These are phyloP conservation scores for Triplophysa rosa DNA, from an alignment of 2,113 vertebrate genomes.

Conservation along the genomic window DNA sequence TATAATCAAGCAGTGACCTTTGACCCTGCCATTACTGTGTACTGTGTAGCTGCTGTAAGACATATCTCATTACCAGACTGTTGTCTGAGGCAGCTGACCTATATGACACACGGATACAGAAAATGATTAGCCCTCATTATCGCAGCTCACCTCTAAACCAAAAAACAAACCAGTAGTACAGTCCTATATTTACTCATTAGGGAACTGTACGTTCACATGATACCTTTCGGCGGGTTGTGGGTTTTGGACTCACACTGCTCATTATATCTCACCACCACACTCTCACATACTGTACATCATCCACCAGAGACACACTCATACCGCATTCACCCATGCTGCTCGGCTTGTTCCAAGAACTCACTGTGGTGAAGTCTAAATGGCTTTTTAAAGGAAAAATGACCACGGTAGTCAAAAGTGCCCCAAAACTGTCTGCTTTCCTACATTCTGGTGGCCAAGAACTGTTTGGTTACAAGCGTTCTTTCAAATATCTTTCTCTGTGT, in stretches of 20 bases:
- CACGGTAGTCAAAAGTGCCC: no score
- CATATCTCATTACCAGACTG: conserved; percentile 35
- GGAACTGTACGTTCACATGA: conserved; percentile 15
- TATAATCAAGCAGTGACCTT: conserved; percentile 6
- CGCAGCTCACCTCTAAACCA: conserved; percentile 5
- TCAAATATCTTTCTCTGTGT: no score
- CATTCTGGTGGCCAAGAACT: no score
- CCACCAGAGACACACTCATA: conserved; percentile 9
- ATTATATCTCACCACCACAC: conserved; percentile 12
- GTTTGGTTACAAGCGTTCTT: no score
- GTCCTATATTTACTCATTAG: conserved; percentile 37
- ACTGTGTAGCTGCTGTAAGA: background rate
- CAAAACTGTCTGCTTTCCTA: no score
- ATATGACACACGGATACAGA: background rate
- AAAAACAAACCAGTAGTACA: background rate
- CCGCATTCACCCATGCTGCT: conserved; percentile 1
- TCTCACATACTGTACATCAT: conserved; percentile 17
- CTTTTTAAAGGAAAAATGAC: background rate
- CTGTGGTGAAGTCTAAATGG: background rate
- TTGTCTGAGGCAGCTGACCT: conserved; percentile 30
- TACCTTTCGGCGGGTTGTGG: background rate
- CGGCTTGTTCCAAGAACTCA: background rate
- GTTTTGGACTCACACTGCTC: conserved; percentile 14
- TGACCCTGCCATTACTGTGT: background rate
- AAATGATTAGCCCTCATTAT: conserved; percentile 41